Evolutionary conservation across 37 sponge, comb jelly and placozoan genomes (phyloP), one percentile per base, ranked within the genome.

Genomic region (Petrosia ficiformis): DNA sequence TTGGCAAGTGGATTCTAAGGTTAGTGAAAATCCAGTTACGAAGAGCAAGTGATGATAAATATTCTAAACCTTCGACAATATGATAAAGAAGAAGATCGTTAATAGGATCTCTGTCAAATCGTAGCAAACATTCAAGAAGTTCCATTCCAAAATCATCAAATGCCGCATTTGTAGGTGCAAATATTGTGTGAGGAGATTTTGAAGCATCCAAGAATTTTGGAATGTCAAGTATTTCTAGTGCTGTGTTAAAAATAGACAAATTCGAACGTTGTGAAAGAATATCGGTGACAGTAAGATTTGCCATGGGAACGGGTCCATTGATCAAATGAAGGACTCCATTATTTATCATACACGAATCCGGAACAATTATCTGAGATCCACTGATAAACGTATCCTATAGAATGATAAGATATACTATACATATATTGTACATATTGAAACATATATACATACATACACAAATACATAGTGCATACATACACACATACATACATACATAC

Each of bases 121-220:
- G 26, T 6, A 26, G 63, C 25, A 61, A 22, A 61, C 63, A 61
- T 61, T 61, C 25, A 8, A 8, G 26, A 24, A 61, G 26, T 8
- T 26, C 25, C 6, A n/a, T 22, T 26, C 28, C 75, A 1, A 73
- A 39, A 29, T 24, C 14, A n/a, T 2, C 58, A 41, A 86, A 79
- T 40, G 71, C 80, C 28, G 77, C 80, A 41, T 86, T 41, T 0
- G 59, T 59, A 40, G 79, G 76, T 19, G 44, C 86, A 73, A 86
- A 75, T 33, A 86, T 57, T 3, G 86, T 86, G 22, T 74, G 74
- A n/a, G 86, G 63, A 48, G 54, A 48, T 19, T 8, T 8, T 19
- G 54, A 48, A 48, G 54, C 8, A 14, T 48, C 54, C 14, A 48
- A 14, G 14, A 48, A 48, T 19, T 48, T 48, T 19, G 54, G 8